Percentiles rank a stretch among this genome's conserved stretches.
Evolutionary conservation across 2,797 vertebrate genomes (phyloP).

Genomic region (Antrozous pallidus): DNA sequence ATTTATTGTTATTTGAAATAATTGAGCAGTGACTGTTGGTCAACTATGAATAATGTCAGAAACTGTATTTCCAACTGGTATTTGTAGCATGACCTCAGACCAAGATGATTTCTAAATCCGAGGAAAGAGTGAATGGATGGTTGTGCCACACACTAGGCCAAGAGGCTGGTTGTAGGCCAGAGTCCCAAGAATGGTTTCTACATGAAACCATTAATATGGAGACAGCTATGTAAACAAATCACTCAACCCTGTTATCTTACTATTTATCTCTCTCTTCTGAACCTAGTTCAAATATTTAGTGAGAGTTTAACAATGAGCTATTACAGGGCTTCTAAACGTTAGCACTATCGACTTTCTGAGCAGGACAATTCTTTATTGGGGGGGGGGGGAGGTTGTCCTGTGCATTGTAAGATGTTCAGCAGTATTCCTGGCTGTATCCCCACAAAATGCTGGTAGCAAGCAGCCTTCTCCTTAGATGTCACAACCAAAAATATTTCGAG

Average conservation of each 20-base stretch:
- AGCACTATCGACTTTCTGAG: neutral
- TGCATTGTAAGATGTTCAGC: neutral
- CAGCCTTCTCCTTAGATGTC: neutral
- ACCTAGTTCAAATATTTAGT: neutral
- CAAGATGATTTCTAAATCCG: accelerated
- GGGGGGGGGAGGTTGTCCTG: neutral
- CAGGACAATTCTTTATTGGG: neutral
- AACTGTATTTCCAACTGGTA: neutral
- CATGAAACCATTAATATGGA: neutral
- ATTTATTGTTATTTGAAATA: neutral
- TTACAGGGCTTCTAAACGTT: neutral
- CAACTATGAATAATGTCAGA: neutral
- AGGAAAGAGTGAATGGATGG: neutral
- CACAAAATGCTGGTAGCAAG: neutral
- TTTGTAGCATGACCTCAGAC: neutral
- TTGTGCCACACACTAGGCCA: too few species aligned
- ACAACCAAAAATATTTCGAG: neutral
- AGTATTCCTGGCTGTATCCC: neutral
- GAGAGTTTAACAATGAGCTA: neutral
- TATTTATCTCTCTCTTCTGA: neutral
- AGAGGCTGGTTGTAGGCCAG: neutral
- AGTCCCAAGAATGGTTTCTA: neutral
- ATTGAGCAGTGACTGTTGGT: neutral
- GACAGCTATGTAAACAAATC: neutral
- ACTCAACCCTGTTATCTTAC: neutral